These are phyloP conservation scores for Myotis lucifugus DNA, from an alignment of 2,113 vertebrate genomes.

Conservation along the genomic window DNA sequence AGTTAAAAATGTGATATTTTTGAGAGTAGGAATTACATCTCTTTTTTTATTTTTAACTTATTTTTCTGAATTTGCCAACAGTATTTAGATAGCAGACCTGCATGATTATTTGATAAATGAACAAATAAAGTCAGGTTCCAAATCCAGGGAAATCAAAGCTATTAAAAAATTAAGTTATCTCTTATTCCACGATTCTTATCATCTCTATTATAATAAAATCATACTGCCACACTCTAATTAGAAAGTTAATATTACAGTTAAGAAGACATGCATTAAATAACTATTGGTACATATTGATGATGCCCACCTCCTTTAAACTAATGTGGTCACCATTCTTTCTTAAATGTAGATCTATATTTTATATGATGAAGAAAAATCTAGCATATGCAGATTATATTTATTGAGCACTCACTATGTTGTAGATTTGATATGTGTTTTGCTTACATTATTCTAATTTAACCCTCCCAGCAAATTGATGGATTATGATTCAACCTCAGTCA, in stretches of 20 bases:
- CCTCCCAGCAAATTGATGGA: not conserved
- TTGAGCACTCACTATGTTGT: not conserved
- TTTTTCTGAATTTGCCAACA: not conserved
- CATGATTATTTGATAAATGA: not conserved
- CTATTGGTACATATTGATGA: not conserved
- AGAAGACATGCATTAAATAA: not conserved
- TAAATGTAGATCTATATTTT: constrained; percentile 9
- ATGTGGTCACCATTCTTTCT: not conserved
- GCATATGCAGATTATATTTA: not conserved
- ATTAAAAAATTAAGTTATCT: not conserved
- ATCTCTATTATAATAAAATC: not conserved
- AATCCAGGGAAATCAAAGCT: not conserved
- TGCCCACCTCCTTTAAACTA: not conserved
- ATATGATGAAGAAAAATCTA: not conserved
- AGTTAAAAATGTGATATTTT: not conserved
- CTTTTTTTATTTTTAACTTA: not conserved
- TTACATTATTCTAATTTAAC: not conserved
- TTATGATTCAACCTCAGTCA: not conserved
- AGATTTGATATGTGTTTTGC: not conserved
- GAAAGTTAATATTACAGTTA: not conserved
- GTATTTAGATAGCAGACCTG: not conserved
- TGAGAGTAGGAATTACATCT: not conserved
- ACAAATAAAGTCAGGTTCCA: not conserved
- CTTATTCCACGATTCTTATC: not conserved
- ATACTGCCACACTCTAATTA: not conserved